These are phyloP conservation scores for Nephrotoma guestfalica DNA, from an alignment of 2,888 invertebrate genomes.

Conservation along the genomic window DNA sequence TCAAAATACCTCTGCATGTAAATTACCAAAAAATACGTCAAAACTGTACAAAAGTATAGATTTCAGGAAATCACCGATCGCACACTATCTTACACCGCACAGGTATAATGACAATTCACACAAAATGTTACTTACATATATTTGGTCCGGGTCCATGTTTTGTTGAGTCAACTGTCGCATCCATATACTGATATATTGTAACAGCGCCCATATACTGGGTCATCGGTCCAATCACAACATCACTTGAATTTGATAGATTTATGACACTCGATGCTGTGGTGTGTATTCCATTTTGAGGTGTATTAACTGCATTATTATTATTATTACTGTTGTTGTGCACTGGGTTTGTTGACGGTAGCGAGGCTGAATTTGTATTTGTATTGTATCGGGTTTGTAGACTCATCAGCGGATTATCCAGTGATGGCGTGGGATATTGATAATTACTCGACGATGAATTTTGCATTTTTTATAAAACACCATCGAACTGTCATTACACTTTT, in stretches of 20 bases:
- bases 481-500: background rate
- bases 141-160: slow-evolving; percentile 10
- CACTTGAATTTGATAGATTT: slow-evolving; percentile 35
- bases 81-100: background rate
- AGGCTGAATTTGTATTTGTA: background rate
- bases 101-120: background rate
- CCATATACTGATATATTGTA: slow-evolving; percentile 35
- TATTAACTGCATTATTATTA: background rate
- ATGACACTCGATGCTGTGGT: slow-evolving; percentile 26
- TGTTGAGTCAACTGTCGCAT: slow-evolving; percentile 27
- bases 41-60: no score
- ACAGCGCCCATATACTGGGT: slow-evolving; percentile 39
- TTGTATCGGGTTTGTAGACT: background rate
- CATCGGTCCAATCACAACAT: slow-evolving; percentile 38
- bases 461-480: background rate
- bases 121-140: background rate
- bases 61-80: background rate
- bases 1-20: background rate
- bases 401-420: background rate
- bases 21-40: background rate
- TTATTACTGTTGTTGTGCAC: background rate
- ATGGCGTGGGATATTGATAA: background rate
- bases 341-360: background rate
- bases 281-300: background rate
- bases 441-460: background rate